A percentile compares a stretch with the other conserved stretches of the same genome.
Conservation (phyloP, 2,113 vertebrate species). For the Patagioenas fasciata region DNA sequence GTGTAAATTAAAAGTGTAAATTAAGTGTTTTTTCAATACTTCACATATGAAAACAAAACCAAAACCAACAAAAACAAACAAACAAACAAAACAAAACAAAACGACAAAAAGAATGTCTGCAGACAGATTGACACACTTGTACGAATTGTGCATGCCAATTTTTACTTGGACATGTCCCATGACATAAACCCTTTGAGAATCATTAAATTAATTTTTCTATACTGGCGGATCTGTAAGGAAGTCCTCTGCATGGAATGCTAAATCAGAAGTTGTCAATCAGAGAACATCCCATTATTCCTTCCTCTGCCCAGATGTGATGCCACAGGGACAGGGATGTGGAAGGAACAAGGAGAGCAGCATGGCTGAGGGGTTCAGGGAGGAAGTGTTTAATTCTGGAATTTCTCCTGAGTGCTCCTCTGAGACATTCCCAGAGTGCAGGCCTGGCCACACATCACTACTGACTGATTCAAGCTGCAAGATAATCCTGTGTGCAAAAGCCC, state of each 20-base stretch:
- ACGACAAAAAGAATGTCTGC: background rate
- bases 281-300: background rate
- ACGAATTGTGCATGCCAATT: background rate
- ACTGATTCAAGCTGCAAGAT: background rate
- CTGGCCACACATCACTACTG: background rate
- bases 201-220: background rate
- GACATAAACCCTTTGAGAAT: background rate
- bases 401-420: background rate
- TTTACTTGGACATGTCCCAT: background rate
- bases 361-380: background rate
- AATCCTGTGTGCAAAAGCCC: background rate
- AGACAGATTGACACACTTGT: background rate
- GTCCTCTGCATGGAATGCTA: background rate
- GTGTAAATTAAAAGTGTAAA: background rate
- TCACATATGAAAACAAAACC: background rate
- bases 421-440: background rate
- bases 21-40: background rate
- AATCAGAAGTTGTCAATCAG: background rate
- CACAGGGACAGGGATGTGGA: fast-evolving
- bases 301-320: background rate
- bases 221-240: background rate
- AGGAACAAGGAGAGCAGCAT: background rate
- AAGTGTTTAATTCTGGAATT: background rate
- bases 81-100: too few relatives aligned
- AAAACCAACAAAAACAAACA: background rate